Percentiles rank a stretch among this genome's conserved stretches.
Conservation (phyloP, 1,140 invertebrate species). For the Rhizoglyphus robini region DNA sequence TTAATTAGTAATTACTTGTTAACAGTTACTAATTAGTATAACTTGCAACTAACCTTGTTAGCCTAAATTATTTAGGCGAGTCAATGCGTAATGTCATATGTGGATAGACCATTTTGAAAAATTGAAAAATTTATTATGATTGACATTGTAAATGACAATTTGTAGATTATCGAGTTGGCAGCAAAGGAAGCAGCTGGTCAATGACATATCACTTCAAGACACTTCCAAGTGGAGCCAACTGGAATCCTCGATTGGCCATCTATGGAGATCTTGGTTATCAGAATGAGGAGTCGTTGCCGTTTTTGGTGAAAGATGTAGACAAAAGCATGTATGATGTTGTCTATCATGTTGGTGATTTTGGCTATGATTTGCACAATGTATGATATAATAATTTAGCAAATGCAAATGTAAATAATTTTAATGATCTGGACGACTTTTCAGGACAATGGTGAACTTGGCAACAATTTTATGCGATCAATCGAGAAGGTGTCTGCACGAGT, state of each 20-base stretch:
- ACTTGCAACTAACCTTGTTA: too few relatives aligned
- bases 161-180: constrained; percentile 63
- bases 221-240: constrained; percentile 44
- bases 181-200: constrained; percentile 56
- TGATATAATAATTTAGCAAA: constrained; percentile 32
- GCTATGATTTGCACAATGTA: constrained; percentile 77
- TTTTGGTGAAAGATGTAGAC: constrained; percentile 65
- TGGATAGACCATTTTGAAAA: too few relatives aligned
- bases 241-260: constrained; percentile 64
- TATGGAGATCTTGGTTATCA: constrained; percentile 74
- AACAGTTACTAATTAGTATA: constrained; percentile 18
- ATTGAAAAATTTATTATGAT: too few relatives aligned
- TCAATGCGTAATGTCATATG: too few relatives aligned
- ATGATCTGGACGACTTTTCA: neutral
- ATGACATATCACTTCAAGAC: constrained; percentile 58
- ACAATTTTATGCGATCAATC: constrained; percentile 80
- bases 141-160: too few relatives aligned
- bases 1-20: too few relatives aligned
- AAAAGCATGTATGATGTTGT: constrained; percentile 66
- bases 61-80: too few relatives aligned
- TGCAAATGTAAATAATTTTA: neutral
- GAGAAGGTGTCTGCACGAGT: constrained; percentile 68
- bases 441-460: constrained; percentile 52
- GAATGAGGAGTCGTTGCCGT: constrained; percentile 45
- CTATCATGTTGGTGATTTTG: constrained; percentile 79